Evolutionary conservation across 2,888 invertebrate species (phyloP), one percentile per base, ranked within the genome.

Genomic region (Tenthredo distinguenda): DNA sequence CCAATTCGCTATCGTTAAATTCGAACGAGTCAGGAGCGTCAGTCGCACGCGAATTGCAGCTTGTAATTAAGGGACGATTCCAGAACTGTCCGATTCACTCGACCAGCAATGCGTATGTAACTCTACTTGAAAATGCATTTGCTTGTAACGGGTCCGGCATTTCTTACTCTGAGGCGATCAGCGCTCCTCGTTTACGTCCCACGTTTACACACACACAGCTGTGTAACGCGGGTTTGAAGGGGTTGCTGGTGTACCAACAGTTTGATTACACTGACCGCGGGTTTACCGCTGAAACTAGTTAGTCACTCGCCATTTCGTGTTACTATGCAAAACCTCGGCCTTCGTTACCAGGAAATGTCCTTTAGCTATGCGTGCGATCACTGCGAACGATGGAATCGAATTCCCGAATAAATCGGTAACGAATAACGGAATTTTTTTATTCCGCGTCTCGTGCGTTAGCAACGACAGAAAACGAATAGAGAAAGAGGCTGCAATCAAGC

Each of bases 21-120:
- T 72, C 21, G 21, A 72, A 72, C 18, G 34, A 55, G 18, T 55
- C 5, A 55, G 1, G 31, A 34, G 18, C 55, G 77, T 31, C 55
- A 15, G 55, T 77, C 50, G 77, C 55, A 77, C 0, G 55, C 37
- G 3, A 81, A 21, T n/a, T 81, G 37, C 62, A 34, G 15, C 5
- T 10, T 81, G 62, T 81, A 81, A 81, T 81, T 81, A 81, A 81
- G 21, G 43, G 58, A 62, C 81, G 58, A 62, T n/a, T n/a, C 9
- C 62, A 62, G 40, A 81, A 62, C 81, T 81, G 81, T 81, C 81
- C 40, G 81, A 81, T 62, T 81, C 81, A 81, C 81, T 40, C 62
- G 18, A 77, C 77, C 77, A 2, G 76, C n/a, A 77, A 31, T 15
- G 68, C 15, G 26, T 34, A 74, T 77, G 77, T 50, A 77, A 77